Base-by-base conservation (phyloP, 2,888 invertebrate genomes). In the Netelia fuscicornis region DNA sequence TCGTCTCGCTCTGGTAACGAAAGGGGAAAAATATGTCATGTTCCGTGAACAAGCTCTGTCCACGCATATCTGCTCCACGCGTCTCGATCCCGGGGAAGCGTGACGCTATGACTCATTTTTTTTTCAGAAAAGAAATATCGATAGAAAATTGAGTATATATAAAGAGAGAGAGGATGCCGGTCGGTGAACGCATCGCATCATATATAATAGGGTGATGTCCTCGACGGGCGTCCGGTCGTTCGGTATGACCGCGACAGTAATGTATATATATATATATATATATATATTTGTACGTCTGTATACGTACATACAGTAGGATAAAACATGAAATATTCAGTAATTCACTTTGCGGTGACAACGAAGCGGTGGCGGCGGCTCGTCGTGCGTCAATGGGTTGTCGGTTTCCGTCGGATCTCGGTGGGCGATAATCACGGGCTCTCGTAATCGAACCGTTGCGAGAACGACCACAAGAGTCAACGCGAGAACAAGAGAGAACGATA, bases 361-460 rank as follows among this genome's bases (percentile, higher is more conserved):
- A 86, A 82, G 84, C 75, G 72, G 80, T 74, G 75, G 77, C 81
- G 79, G 87, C 54, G 65, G 70, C 74, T 86, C 87, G 90, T 91
- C 87, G 88, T 89, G 91, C 91, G 88, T 91, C 91, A 91, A 91
- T 90, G 90, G 90, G 86, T 91, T 90, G 91, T 91, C 91, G 91
- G 91, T 90, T 91, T 91, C 91, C 91, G 91, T 90, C 85, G 89
- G 88, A 88, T 89, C 88, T 87, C 87, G 84, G 84, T 81, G 84
- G 86, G 86, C 88, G 90, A 91, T 90, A 91, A 91, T 90, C 90
- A 90, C 86, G 83, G 78, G 20, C 83, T 79, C 82, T 79, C 85
- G 85, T 85, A 82, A 67, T 83, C 85, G 85, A 83, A 83, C 74
- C 85, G 85, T 80, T 75, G 62, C 78, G 64, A 71, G 68, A 42